These are phyloP conservation scores for Thalassarche chlororhynchos DNA, from an alignment of 2,113 vertebrate species.

Conservation along the genomic window DNA sequence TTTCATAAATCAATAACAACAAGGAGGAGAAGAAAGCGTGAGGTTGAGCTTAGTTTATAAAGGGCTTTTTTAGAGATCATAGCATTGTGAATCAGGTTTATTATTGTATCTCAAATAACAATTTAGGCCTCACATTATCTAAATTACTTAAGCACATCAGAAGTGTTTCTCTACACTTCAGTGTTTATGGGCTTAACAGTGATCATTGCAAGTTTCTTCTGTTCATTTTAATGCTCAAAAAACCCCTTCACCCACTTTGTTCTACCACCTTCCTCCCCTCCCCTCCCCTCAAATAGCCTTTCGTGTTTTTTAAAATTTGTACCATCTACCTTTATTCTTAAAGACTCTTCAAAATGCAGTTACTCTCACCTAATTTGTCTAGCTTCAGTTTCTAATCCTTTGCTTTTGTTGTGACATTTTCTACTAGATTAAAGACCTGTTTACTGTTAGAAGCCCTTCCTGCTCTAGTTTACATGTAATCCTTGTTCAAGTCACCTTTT, in stretches of 20 bases:
- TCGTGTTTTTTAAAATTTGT: not conserved
- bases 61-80: not conserved
- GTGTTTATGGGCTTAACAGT: not conserved
- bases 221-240: not conserved
- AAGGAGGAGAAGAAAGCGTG: not conserved
- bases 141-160: not conserved
- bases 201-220: not conserved
- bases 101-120: not conserved
- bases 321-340: not conserved
- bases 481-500: not conserved
- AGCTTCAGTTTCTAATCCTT: not conserved
- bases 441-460: not conserved
- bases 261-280: not conserved
- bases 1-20: not conserved
- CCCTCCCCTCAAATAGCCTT: not conserved
- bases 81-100: not conserved
- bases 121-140: not conserved
- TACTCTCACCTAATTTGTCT: not conserved
- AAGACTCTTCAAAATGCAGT: not conserved
- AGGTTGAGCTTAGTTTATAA: not conserved
- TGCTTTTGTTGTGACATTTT: not conserved
- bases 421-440: not conserved
- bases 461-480: not conserved
- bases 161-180: not conserved
- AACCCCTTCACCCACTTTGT: rapidly evolving